Percentiles rank a stretch among this genome's conserved stretches.
These are phyloP conservation scores for Caenorhabditis elegans DNA, from an alignment of 1,140 invertebrate species.

Conservation along the genomic window WBcel235 BX284602.5:12988501-12989000, in stretches of 20 bases:
- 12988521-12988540: too few species aligned
- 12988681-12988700: neutral
- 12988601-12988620: too few species aligned
- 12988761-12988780: neutral
- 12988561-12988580: too few species aligned
- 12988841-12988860: conserved; percentile 33
- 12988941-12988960: conserved; percentile 7
- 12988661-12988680: neutral
- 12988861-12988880: neutral
- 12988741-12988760: conserved; percentile 21
- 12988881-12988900: conserved; percentile 15
- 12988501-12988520: too few species aligned
- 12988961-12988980: neutral
- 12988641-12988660: neutral
- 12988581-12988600: too few species aligned
- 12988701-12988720: neutral
- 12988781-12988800: conserved; percentile 78
- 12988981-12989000: neutral
- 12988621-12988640: too few species aligned
- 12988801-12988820: conserved; percentile 64
- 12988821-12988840: conserved; percentile 14
- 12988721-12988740: conserved; percentile 5
- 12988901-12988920: conserved; percentile 18
- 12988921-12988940: neutral
- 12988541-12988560: too few species aligned